These are phyloP conservation scores for Turritopsis rubra DNA, from an alignment of 30 jellyfish, hydroid and myxozoan genomes.

Conservation along the genomic window DNA sequence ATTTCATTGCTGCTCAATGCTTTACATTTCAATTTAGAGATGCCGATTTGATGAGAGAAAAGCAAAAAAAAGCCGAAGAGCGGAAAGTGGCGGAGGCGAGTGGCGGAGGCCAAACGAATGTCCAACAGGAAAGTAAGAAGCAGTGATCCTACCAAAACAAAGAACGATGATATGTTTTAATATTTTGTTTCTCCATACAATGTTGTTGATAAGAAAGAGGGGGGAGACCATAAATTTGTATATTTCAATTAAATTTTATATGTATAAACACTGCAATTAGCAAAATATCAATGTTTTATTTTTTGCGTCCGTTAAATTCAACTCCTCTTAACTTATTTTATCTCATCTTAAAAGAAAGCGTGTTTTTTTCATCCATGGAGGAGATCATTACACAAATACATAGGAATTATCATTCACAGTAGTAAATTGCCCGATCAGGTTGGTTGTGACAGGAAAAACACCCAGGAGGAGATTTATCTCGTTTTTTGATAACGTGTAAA, in stretches of 20 bases:
- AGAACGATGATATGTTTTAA: not conserved
- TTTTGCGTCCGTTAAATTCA: not conserved
- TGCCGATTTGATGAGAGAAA: conserved; percentile 82
- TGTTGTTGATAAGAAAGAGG: not conserved
- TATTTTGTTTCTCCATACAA: not conserved
- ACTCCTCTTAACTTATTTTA: too few relatives aligned
- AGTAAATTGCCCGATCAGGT: too few relatives aligned
- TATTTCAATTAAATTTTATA: too few relatives aligned
- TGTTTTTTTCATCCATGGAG: not conserved
- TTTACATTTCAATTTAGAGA: conserved; percentile 36
- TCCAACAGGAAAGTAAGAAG: not conserved
- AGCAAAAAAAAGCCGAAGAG: conserved; percentile 70
- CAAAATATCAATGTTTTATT: not conserved
- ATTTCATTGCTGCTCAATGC: too few relatives aligned
- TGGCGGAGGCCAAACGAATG: conserved; percentile 23
- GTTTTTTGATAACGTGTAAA: not conserved
- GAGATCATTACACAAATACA: not conserved
- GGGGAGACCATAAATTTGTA: not conserved
- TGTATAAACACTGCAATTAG: not conserved
- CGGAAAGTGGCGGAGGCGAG: conserved; percentile 41
- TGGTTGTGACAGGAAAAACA: not conserved
- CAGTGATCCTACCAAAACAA: not conserved
- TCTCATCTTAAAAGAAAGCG: too few relatives aligned
- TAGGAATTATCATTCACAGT: too few relatives aligned
- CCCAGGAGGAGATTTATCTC: not conserved